These are phyloP conservation scores for Procambarus virginalis DNA, from an alignment of 1,140 invertebrate genomes.

Conservation along the genomic window DNA sequence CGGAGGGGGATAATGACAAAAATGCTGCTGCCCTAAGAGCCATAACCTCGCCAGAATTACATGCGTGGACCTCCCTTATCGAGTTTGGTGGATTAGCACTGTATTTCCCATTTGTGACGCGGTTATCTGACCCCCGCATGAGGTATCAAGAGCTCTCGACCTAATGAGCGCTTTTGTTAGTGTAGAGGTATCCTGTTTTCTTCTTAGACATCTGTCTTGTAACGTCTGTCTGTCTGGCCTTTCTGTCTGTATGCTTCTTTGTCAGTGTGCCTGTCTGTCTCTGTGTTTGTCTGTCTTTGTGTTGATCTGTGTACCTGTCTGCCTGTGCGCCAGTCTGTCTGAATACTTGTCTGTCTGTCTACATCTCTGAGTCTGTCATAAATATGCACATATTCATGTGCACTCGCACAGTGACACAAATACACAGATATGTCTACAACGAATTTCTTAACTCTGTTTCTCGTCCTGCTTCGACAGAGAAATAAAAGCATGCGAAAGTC, in stretches of 20 bases:
- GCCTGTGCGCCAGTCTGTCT: too few relatives aligned
- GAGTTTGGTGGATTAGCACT: background rate
- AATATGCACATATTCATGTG: too few relatives aligned
- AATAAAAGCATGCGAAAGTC: too few relatives aligned
- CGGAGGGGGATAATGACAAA: background rate
- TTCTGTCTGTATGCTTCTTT: too few relatives aligned
- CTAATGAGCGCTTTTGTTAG: slow-evolving; percentile 56
- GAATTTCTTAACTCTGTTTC: too few relatives aligned
- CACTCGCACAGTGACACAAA: too few relatives aligned
- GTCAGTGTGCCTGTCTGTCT: background rate
- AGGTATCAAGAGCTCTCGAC: slow-evolving; percentile 48
- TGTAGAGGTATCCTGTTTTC: slow-evolving; percentile 47
- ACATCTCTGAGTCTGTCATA: too few relatives aligned
- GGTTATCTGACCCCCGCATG: slow-evolving; percentile 41
- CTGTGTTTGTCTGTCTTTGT: background rate
- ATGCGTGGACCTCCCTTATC: background rate
- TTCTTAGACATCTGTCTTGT: background rate
- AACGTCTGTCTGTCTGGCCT: background rate
- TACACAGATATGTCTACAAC: too few relatives aligned
- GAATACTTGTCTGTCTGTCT: too few relatives aligned
- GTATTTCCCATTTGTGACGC: background rate
- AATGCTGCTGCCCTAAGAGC: background rate
- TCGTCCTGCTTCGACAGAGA: too few relatives aligned
- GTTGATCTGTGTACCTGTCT: too few relatives aligned
- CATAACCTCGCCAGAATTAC: background rate